Evolutionary conservation across 1,140 invertebrate species (phyloP), one percentile per base, ranked within the genome.

Genomic region (Hetaerina americana): DNA sequence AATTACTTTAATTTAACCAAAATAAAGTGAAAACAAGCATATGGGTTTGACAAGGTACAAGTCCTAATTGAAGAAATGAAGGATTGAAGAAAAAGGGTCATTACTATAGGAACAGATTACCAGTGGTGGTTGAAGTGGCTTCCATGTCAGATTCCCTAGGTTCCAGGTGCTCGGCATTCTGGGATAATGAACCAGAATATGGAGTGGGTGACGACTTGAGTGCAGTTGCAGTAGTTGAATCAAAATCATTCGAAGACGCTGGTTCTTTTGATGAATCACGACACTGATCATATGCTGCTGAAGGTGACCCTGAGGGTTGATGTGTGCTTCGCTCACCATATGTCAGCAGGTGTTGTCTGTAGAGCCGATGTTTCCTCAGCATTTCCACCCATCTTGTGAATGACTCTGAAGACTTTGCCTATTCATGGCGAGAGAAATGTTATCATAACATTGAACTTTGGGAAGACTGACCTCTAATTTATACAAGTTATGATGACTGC

Each of bases 321-420:
- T 57, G 40, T 57, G 15, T n/a, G 68, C 85, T 83, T 40, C 83
- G 79, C 6, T 81, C 83, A 5, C 87, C 87, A 76, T 87, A 89
- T 5, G 87, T 88, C 6, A 89, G 77, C 71, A 92, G 84, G 79
- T 93, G 90, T 78, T 94, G 92, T 24, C 91, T 81, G 78, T 91
- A 92, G 22, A 93, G 82, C 18, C 92, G 83, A 79, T 94, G 92
- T 57, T 89, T 86, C 74, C 88, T 89, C n/a, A 94, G 80, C 75
- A 89, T 86, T 72, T 86, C 84, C 10, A 92, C 83, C 92, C 92
- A 93, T 68, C 89, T 86, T 25, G 86, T 81, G 80, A 92, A 93
- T 27, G 86, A 81, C 49, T 90, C 88, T 15, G 84, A 83, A 6
- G 87, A 88, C 81, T 92, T 91, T 5, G 89, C 89, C 81, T 90